A percentile compares a stretch with the other conserved stretches of the same genome.
These are phyloP conservation scores for Amphiprion clarkii DNA, from an alignment of 2,797 vertebrate genomes.

Conservation along the genomic window DNA sequence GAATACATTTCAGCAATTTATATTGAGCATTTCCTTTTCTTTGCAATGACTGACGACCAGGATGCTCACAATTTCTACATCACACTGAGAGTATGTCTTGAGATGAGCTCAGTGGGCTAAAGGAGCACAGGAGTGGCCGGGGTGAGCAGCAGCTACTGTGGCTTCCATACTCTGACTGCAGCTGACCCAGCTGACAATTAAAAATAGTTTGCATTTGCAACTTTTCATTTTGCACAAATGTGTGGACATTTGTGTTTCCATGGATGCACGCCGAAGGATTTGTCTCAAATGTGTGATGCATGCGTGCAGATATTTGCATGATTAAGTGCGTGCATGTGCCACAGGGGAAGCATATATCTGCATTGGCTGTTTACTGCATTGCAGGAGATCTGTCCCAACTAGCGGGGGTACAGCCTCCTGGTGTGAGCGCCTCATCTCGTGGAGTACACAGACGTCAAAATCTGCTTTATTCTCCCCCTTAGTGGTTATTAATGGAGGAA, in stretches of 20 bases:
- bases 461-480: conserved; percentile 40
- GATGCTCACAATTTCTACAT: conserved; percentile 1
- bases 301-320: conserved; percentile 17
- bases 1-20: background rate
- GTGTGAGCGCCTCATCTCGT: conserved; percentile 33
- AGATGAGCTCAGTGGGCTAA: conserved; percentile 12
- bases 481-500: conserved; percentile 55
- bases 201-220: conserved; percentile 6
- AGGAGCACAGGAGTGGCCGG: conserved; percentile 5
- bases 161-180: conserved; percentile 26
- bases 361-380: conserved; percentile 81
- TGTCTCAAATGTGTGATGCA: background rate
- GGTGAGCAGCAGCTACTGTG: background rate
- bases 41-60: conserved; percentile 12
- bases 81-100: background rate
- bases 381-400: conserved; percentile 74
- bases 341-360: conserved; percentile 56
- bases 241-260: background rate
- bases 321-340: conserved; percentile 29
- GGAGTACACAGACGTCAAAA: conserved; percentile 45
- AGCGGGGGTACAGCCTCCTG: conserved; percentile 39
- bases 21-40: conserved; percentile 1
- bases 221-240: conserved; percentile 8
- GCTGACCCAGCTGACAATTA: background rate
- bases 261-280: background rate